These are phyloP conservation scores for Dugesia japonica DNA, from an alignment of 2,888 invertebrate genomes.

Conservation along the genomic window DNA sequence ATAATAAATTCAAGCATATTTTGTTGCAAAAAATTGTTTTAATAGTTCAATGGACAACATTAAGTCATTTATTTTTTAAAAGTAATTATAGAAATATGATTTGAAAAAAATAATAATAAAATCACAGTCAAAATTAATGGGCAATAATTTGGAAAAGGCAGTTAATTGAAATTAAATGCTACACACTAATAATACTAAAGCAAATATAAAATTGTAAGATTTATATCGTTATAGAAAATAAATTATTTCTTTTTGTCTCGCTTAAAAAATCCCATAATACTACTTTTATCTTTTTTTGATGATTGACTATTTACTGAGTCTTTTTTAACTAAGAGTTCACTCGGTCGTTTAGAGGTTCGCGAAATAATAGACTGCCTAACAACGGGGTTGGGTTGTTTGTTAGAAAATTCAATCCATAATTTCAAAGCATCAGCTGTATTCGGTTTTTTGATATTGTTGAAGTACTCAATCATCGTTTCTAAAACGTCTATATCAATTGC, in stretches of 20 bases:
- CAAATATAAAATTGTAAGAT: too few relatives aligned
- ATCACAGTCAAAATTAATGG: too few relatives aligned
- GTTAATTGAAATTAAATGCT: too few relatives aligned
- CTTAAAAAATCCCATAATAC: conserved; percentile 20
- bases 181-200: too few relatives aligned
- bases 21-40: too few relatives aligned
- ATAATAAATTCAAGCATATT: too few relatives aligned
- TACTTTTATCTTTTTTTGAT: conserved; percentile 4
- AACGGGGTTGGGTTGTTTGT: background rate
- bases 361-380: background rate
- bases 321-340: background rate
- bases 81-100: too few relatives aligned
- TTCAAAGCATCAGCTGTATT: background rate
- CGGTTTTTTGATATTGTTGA: background rate
- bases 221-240: too few relatives aligned
- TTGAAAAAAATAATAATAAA: too few relatives aligned
- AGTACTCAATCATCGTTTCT: background rate
- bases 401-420: background rate
- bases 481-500: conserved; percentile 1
- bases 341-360: background rate
- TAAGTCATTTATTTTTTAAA: too few relatives aligned
- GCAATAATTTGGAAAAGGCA: too few relatives aligned
- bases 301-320: background rate
- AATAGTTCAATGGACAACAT: too few relatives aligned
- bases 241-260: background rate